These are phyloP conservation scores for Rhinichthys osculus DNA, from an alignment of 2,797 vertebrate genomes.

Conservation along the genomic window DNA sequence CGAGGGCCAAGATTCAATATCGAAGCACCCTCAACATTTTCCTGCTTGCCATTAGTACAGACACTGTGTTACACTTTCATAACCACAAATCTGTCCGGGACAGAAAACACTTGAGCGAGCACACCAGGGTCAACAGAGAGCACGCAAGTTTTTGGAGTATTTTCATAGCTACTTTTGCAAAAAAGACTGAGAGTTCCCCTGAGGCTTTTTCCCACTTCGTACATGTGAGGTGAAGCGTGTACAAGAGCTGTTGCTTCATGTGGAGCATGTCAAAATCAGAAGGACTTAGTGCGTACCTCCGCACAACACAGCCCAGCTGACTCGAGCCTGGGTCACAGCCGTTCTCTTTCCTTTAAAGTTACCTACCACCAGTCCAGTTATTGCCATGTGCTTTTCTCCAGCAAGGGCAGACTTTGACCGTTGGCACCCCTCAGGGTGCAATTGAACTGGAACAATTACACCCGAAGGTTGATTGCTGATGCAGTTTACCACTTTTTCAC, in stretches of 20 bases:
- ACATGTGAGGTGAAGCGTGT: slow-evolving; percentile 32
- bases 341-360: slow-evolving; percentile 7
- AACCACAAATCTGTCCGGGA: slow-evolving; percentile 11
- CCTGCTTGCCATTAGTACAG: not conserved
- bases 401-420: slow-evolving; percentile 32
- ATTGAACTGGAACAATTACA: slow-evolving; percentile 31
- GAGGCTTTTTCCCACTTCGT: not conserved
- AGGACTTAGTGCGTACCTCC: slow-evolving; percentile 19
- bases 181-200: slow-evolving; percentile 3
- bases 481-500: slow-evolving; percentile 44
- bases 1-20: slow-evolving; percentile 45
- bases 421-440: slow-evolving; percentile 31
- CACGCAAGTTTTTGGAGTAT: not conserved
- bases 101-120: not conserved
- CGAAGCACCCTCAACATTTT: slow-evolving; percentile 9
- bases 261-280: slow-evolving; percentile 25
- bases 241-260: slow-evolving; percentile 22
- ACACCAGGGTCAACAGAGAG: slow-evolving; percentile 10
- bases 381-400: slow-evolving; percentile 15
- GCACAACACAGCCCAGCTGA: slow-evolving; percentile 40
- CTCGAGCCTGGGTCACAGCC: slow-evolving; percentile 21
- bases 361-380: slow-evolving; percentile 20
- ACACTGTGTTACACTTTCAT: slow-evolving; percentile 21
- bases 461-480: slow-evolving; percentile 1
- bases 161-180: slow-evolving; percentile 10